phyloP scores from a whole-genome alignment of 2,797 vertebrate genomes.

The Trematomus bernacchii region DNA sequence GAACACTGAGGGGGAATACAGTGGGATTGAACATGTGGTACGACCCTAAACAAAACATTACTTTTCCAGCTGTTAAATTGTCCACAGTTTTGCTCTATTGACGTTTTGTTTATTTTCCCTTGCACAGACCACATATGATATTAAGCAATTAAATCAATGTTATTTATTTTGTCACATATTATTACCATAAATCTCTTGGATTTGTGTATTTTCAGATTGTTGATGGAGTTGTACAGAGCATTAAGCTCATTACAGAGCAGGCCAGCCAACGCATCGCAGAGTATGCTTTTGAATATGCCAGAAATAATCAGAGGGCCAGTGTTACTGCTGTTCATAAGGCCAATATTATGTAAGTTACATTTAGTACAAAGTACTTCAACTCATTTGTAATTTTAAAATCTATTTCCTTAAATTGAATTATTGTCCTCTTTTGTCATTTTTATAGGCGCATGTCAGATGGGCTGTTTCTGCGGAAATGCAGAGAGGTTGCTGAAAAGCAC shows the following conservation, averaged over 20 bases:
- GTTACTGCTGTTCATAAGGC: slow-evolving; percentile 98
- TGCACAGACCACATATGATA: background rate
- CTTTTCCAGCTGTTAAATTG: background rate
- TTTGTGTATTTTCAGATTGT: slow-evolving; percentile 90
- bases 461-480: slow-evolving; percentile 95
- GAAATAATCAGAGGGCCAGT: slow-evolving; percentile 93
- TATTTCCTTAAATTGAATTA: background rate
- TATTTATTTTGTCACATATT: background rate
- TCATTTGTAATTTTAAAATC: slow-evolving; percentile 4
- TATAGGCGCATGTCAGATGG: slow-evolving; percentile 98
- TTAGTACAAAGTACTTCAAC: background rate
- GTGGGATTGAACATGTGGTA: slow-evolving; percentile 97
- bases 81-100: background rate
- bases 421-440: slow-evolving; percentile 8
- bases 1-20: slow-evolving; percentile 99
- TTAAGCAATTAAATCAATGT: background rate
- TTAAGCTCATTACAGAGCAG: slow-evolving; percentile 96
- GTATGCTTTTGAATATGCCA: slow-evolving; percentile 96
- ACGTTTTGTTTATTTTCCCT: background rate
- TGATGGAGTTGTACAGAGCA: slow-evolving; percentile 97
- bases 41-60: slow-evolving; percentile 45
- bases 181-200: slow-evolving; percentile 11
- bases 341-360: slow-evolving; percentile 93
- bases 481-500: slow-evolving; percentile 96
- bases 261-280: slow-evolving; percentile 95